A percentile compares a stretch with the other conserved stretches of the same genome.
Evolutionary conservation across 2,113 vertebrate genomes (phyloP).

Genomic region (Pagrus major): DNA sequence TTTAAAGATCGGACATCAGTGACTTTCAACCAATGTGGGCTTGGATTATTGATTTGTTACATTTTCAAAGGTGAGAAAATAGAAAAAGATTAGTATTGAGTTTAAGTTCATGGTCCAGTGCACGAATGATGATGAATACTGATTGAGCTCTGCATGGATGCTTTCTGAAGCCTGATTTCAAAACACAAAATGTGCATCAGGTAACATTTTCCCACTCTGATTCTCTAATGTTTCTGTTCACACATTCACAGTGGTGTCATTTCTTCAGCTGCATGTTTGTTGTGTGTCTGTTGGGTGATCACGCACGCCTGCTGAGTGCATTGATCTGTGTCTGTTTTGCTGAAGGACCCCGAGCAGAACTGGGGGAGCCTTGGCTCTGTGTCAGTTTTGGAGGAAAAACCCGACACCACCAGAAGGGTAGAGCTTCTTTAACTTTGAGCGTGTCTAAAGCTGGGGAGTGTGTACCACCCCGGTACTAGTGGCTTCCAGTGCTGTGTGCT

Average conservation of each 20-base stretch:
- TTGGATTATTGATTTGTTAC: constrained; percentile 43
- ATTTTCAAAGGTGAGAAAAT: constrained; percentile 34
- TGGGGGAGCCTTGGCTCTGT: constrained; percentile 61
- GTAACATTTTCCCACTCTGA: neutral
- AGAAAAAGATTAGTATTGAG: constrained; percentile 11
- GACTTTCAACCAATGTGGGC: constrained; percentile 9
- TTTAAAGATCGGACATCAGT: constrained; percentile 33
- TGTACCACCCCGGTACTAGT: constrained; percentile 25
- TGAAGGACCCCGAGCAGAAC: constrained; percentile 77
- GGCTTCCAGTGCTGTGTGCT: constrained; percentile 41
- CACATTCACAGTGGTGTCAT: neutral
- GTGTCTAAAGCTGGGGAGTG: constrained; percentile 35
- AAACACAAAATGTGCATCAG: neutral
- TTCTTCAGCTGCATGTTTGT: neutral
- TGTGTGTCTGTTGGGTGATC: constrained; percentile 14
- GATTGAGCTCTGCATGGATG: constrained; percentile 21
- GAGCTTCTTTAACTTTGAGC: constrained; percentile 69
- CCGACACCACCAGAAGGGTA: constrained; percentile 70
- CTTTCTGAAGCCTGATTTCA: constrained; percentile 22
- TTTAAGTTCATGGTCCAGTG: constrained; percentile 23
- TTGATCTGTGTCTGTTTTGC: constrained; percentile 82
- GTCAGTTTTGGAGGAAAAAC: constrained; percentile 80
- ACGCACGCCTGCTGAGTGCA: constrained; percentile 46
- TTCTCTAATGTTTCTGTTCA: neutral
- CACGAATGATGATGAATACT: constrained; percentile 34